Evolutionary conservation across 2,797 vertebrate species (phyloP).

Genomic region (Thamnophis elegans): DNA sequence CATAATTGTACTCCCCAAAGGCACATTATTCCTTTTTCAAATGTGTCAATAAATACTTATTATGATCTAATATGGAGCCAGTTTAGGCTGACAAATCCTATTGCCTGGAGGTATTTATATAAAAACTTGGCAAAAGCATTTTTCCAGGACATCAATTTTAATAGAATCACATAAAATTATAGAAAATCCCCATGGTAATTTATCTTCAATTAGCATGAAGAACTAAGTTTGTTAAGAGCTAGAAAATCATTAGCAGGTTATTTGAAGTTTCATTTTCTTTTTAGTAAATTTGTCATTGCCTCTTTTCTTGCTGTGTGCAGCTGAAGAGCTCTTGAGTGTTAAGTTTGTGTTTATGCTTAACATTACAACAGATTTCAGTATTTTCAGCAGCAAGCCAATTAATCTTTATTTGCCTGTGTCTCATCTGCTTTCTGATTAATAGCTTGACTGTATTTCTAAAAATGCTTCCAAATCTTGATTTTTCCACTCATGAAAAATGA

Average conservation of each 20-base stretch:
- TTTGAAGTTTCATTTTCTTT: constrained; percentile 2
- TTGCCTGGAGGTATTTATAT: constrained; percentile 6
- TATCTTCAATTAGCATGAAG: background rate
- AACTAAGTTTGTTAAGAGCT: background rate
- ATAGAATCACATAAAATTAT: background rate
- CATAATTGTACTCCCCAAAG: background rate
- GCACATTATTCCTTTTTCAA: background rate
- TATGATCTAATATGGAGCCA: background rate
- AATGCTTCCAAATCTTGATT: constrained; percentile 16
- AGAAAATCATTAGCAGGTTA: background rate
- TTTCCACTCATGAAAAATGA: background rate
- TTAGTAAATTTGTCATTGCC: constrained; percentile 5
- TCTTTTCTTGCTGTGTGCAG: background rate
- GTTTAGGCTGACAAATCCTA: background rate
- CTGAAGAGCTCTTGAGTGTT: constrained; percentile 23
- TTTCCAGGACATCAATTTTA: background rate
- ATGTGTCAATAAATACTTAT: background rate
- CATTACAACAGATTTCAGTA: constrained; percentile 46
- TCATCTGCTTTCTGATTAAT: constrained; percentile 42
- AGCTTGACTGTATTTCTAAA: constrained; percentile 32
- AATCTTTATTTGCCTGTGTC: background rate
- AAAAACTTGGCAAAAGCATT: background rate
- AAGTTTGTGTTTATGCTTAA: constrained; percentile 45
- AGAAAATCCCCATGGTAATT: constrained; percentile 9
- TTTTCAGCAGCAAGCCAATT: constrained; percentile 50